Base-by-base conservation (phyloP, 2,797 vertebrate species). In the Amblyopsis hoosieri region DNA sequence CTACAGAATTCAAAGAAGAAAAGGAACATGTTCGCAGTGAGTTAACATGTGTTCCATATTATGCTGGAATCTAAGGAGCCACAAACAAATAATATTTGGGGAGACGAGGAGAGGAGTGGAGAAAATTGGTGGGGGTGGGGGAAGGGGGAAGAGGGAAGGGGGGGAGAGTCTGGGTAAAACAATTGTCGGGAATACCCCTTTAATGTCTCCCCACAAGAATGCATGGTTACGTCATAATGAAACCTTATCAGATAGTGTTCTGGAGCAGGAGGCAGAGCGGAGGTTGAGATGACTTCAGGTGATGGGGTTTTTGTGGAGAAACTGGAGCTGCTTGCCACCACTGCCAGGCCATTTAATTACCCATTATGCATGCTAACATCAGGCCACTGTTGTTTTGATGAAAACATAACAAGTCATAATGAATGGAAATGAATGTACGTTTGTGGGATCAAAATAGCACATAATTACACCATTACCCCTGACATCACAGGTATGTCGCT, bases 351-450 rank as follows among this genome's bases (percentile, higher is more conserved):
- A 56, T 71, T 70, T 79, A 80, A 83, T 86, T 42, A 74, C 57
- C 68, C 69, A 84, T 92, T 87, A 92, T 87, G 76, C 84, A 90
- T 77, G 88, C 89, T 90, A 86, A 90, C 86, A 90, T 90, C 89
- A 90, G 80, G 75, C 75, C 64, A 64, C 74, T 69, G 85, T 88
- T 91, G 86, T 87, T 91, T 87, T 85, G 80, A 90, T 84, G 75
- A 85, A 91, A 91, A 88, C 87, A 89, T 85, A 91, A 84, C 84
- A 85, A 83, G 79, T 81, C 72, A 66, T 92, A 90, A 92, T 91
- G 89, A 92, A 93, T 93, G 88, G 85, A 90, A 93, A 93, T 92
- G 64, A 85, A 90, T 91, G 89, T 87, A 86, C 86, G 82, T 89
- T 87, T 90, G 84, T 54, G 78, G 85, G 85, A 85, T 89, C 85